These are phyloP conservation scores for Clanis bilineata DNA, from an alignment of 2,888 invertebrate genomes.

Conservation along the genomic window DNA sequence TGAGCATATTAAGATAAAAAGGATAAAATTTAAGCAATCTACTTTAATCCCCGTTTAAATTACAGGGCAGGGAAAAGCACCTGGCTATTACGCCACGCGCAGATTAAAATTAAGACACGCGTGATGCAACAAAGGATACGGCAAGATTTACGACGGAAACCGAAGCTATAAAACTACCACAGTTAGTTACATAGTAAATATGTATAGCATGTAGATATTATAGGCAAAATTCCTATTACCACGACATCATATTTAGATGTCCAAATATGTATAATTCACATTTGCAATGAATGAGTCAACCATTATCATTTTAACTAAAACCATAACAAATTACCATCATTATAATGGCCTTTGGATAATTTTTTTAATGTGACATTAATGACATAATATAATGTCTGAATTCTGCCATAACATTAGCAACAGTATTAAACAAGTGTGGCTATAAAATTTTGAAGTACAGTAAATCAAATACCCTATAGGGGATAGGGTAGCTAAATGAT, in stretches of 20 bases:
- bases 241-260: neutral
- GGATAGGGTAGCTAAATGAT: too few species aligned
- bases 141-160: slow-evolving; percentile 19
- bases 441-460: too few species aligned
- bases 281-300: neutral
- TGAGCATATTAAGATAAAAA: slow-evolving; percentile 40
- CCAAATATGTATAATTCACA: neutral
- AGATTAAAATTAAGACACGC: slow-evolving; percentile 15
- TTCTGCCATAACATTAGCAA: neutral
- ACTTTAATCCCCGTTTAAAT: slow-evolving; percentile 13
- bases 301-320: too few species aligned
- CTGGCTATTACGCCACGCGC: slow-evolving; percentile 13
- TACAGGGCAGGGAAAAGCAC: slow-evolving; percentile 11
- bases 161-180: slow-evolving; percentile 12
- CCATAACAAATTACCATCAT: too few species aligned
- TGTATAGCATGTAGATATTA: too few species aligned
- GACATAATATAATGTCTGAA: too few species aligned
- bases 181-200: neutral
- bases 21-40: slow-evolving; percentile 42
- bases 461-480: too few species aligned
- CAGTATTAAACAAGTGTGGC: neutral
- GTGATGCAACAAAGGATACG: slow-evolving; percentile 16
- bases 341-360: too few species aligned
- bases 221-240: neutral
- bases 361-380: too few species aligned